A percentile compares a stretch with the other conserved stretches of the same genome.
Evolutionary conservation across 2,888 invertebrate species (phyloP).

Genomic region (Anagyrus pseudococci): DNA sequence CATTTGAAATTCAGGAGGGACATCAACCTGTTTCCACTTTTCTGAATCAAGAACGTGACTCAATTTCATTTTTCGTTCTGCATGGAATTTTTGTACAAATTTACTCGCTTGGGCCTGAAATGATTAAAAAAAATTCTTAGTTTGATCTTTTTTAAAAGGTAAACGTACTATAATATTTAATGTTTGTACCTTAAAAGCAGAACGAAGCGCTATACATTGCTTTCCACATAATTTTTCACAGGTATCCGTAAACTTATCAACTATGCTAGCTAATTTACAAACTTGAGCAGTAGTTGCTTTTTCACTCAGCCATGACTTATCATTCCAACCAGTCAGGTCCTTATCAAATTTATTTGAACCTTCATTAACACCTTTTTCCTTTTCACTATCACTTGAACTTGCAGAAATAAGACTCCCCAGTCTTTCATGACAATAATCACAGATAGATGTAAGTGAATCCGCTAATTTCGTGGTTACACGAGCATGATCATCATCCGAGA

Average conservation of each 20-base stretch:
- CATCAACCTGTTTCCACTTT: slow-evolving; percentile 92
- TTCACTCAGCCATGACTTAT: slow-evolving; percentile 67
- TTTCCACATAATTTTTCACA: slow-evolving; percentile 79
- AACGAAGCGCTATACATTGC: slow-evolving; percentile 78
- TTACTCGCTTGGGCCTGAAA: slow-evolving; percentile 79
- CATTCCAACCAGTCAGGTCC: slow-evolving; percentile 48
- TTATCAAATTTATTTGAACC: slow-evolving; percentile 48
- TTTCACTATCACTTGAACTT: slow-evolving; percentile 69
- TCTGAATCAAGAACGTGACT: slow-evolving; percentile 87
- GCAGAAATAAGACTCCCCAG: slow-evolving; percentile 87
- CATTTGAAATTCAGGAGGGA: slow-evolving; percentile 87
- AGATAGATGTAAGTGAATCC: slow-evolving; percentile 81
- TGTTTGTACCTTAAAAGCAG: slow-evolving; percentile 74
- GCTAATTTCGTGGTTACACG: slow-evolving; percentile 75
- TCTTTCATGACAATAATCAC: slow-evolving; percentile 91
- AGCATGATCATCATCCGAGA: slow-evolving; percentile 73
- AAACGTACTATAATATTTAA: not conserved
- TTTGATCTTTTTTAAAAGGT: slow-evolving; percentile 5
- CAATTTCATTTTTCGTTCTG: slow-evolving; percentile 85
- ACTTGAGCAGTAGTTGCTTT: slow-evolving; percentile 80
- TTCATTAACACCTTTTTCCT: slow-evolving; percentile 50
- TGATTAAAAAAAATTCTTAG: slow-evolving; percentile 17
- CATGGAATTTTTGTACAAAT: slow-evolving; percentile 90
- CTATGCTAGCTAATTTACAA: slow-evolving; percentile 75
- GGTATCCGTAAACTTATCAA: slow-evolving; percentile 79